phyloP scores from a whole-genome alignment of 2,113 vertebrate species.

The Neofelis nebulosa region DNA sequence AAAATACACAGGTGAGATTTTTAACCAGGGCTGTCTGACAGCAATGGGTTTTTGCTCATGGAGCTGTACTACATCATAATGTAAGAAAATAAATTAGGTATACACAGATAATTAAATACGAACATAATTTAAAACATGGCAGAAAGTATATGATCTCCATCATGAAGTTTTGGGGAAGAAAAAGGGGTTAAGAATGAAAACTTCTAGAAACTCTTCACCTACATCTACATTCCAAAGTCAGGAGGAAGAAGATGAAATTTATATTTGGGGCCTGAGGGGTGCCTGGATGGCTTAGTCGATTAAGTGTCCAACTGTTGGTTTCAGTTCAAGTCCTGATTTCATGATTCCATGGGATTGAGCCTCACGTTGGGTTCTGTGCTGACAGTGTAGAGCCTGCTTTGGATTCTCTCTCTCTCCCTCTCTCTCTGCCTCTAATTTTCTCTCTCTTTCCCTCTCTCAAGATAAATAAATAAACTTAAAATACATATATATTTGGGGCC shows the following conservation, averaged over 20 bases:
- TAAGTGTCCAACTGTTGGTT: too few species aligned
- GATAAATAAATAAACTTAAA: too few species aligned
- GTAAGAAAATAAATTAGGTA: background rate
- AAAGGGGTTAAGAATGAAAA: slow-evolving; percentile 1
- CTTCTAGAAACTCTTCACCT: background rate
- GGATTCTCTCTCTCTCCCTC: too few species aligned
- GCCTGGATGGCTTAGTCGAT: too few species aligned
- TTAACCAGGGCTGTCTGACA: background rate
- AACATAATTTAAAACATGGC: background rate
- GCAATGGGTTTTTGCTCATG: background rate
- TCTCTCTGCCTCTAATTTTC: too few species aligned
- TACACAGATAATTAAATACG: background rate
- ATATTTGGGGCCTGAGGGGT: background rate
- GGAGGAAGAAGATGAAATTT: background rate
- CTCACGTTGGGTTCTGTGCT: too few species aligned
- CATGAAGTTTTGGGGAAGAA: background rate
- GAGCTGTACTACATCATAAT: background rate
- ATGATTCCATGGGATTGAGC: too few species aligned
- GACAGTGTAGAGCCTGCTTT: too few species aligned
- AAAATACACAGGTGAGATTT: slow-evolving; percentile 6
- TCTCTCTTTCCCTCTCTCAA: too few species aligned
- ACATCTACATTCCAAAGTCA: background rate
- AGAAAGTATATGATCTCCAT: background rate
- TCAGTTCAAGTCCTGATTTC: too few species aligned
- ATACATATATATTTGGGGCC: background rate